Conservation (phyloP, 2,797 vertebrate genomes). For the Semaprochilodus insignis region DNA sequence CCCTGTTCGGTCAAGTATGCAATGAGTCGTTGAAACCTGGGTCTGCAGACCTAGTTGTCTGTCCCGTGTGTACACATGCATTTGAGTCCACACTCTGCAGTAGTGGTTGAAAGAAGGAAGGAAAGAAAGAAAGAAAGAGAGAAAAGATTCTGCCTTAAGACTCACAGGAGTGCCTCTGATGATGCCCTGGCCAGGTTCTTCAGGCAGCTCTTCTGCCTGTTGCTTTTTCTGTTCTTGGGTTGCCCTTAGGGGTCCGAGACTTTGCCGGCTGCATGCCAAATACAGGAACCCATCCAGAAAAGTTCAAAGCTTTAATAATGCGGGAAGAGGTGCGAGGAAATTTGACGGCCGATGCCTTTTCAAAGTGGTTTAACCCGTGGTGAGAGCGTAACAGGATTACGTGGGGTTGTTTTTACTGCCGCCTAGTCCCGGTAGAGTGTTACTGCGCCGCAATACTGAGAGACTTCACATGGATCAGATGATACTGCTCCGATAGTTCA, state of each 20-base stretch:
- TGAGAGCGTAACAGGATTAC: slow-evolving; percentile 31
- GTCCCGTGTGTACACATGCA: slow-evolving; percentile 27
- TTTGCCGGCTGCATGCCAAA: slow-evolving; percentile 27
- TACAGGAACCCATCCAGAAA: slow-evolving; percentile 50
- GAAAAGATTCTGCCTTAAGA: slow-evolving; percentile 73
- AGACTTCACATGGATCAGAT: slow-evolving; percentile 12
- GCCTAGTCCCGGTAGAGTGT: slow-evolving; percentile 38
- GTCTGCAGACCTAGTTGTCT: slow-evolving; percentile 61
- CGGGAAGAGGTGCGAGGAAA: slow-evolving; percentile 18
- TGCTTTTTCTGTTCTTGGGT: background rate
- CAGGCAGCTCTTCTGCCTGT: slow-evolving; percentile 12
- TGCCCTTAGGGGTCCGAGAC: slow-evolving; percentile 22
- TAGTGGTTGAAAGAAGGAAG: no score
- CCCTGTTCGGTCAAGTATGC: slow-evolving; percentile 17
- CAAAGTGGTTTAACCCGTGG: slow-evolving; percentile 25
- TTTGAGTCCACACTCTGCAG: slow-evolving; percentile 56
- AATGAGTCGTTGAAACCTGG: slow-evolving; percentile 62
- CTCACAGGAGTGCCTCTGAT: slow-evolving; percentile 76
- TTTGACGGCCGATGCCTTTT: slow-evolving; percentile 42
- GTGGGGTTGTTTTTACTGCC: slow-evolving; percentile 52
- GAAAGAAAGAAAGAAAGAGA: slow-evolving; percentile 26
- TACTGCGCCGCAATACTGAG: slow-evolving; percentile 28
- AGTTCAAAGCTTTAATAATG: slow-evolving; percentile 45
- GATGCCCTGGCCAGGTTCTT: slow-evolving; percentile 53
- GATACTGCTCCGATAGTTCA: slow-evolving; percentile 35